Percentiles rank a stretch among this genome's conserved stretches.
These are phyloP conservation scores for Pteronotus mesoamericanus DNA, from an alignment of 2,797 vertebrate genomes.

Conservation along the genomic window DNA sequence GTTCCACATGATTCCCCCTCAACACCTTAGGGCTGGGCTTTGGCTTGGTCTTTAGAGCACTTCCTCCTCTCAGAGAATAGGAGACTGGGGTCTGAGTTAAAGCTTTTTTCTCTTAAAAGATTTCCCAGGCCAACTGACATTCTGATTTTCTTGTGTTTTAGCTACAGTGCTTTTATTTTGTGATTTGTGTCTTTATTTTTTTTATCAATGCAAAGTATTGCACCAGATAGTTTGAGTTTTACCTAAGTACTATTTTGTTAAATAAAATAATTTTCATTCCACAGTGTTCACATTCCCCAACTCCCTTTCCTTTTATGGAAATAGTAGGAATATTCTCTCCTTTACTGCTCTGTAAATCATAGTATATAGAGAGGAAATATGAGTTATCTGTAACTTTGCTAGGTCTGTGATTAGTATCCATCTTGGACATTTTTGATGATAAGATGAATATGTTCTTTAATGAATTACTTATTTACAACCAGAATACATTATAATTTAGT, in stretches of 20 bases:
- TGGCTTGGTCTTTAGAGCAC: not conserved
- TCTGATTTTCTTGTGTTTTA: not conserved
- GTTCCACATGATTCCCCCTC: not conserved
- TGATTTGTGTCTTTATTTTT: not conserved
- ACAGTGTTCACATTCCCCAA: not conserved
- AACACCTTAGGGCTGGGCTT: not conserved
- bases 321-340: not conserved
- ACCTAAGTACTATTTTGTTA: not conserved
- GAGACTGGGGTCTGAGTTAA: not conserved
- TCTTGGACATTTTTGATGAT: not conserved
- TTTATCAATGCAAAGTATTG: not conserved
- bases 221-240: not conserved
- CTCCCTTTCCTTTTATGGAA: not conserved
- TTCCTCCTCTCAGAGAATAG: not conserved
- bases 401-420: not conserved
- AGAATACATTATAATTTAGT: not conserved
- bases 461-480: constrained; percentile 3
- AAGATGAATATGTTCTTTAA: not conserved
- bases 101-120: not conserved
- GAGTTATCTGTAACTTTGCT: not conserved
- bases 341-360: not conserved
- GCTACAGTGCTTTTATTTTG: not conserved
- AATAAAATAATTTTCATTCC: not conserved
- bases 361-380: not conserved
- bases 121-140: not conserved